Conservation (phyloP, 2,888 invertebrate genomes). For the Petrolisthes manimaculis region DNA sequence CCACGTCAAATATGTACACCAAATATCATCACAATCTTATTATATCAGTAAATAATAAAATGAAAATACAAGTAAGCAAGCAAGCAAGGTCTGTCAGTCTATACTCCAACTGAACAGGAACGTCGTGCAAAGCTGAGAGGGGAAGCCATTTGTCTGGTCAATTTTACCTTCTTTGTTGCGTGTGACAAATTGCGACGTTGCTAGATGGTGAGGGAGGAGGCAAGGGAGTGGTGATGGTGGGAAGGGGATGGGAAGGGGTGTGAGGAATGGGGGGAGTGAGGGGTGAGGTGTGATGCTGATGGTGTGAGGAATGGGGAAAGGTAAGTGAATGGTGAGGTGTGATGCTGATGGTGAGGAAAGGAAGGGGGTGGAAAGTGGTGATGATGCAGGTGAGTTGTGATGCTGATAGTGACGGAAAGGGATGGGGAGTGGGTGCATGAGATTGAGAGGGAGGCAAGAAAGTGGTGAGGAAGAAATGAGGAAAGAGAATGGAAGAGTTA, state of each 20-base stretch:
- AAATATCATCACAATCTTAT: too few relatives aligned
- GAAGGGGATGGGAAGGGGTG: not conserved
- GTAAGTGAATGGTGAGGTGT: not conserved
- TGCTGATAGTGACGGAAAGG: not conserved
- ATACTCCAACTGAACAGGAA: too few relatives aligned
- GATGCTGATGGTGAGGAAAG: not conserved
- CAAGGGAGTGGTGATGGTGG: too few relatives aligned
- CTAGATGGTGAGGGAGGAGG: constrained; percentile 13
- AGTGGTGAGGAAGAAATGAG: not conserved
- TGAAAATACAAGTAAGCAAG: too few relatives aligned
- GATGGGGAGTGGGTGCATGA: not conserved
- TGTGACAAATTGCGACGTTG: constrained; percentile 37
- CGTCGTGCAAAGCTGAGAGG: not conserved
- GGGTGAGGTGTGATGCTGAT: not conserved
- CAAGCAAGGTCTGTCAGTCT: too few relatives aligned
- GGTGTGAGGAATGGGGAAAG: not conserved
- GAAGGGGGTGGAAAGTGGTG: not conserved
- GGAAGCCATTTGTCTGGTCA: constrained; percentile 27
- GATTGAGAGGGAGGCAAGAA: not conserved
- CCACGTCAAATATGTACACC: too few relatives aligned
- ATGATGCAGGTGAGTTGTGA: not conserved
- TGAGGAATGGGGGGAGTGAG: not conserved
- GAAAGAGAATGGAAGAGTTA: too few relatives aligned
- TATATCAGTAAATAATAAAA: too few relatives aligned
- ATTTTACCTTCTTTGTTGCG: constrained; percentile 33